Evolutionary conservation across 64 coral and sea anemone genomes (phyloP), one percentile per base, ranked within the genome.

Genomic region (Astreopora myriophthalma): DNA sequence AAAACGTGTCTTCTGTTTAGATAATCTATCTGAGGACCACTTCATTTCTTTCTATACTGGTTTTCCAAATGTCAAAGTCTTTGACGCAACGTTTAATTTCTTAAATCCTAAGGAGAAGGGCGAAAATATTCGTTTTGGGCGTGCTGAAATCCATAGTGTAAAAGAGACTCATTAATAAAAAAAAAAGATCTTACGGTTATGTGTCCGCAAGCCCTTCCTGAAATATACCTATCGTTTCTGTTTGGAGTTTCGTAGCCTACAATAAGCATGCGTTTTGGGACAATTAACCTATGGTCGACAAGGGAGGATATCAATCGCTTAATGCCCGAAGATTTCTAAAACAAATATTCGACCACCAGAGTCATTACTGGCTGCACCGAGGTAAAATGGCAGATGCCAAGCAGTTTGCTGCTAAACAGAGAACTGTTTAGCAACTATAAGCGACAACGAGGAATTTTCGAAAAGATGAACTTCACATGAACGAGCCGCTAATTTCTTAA

Each of bases 361-460:
- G 75, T 79, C 13, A 79, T 79, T 25, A 19, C 51, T 17, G 75
- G 51, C 75, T 79, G 75, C 20, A 55, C 75, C 8, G 75, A 79
- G 28, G 17, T 55, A 55, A 14, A 55, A 55, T 55, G 49, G 0
- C 49, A 55, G 17, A 55, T 55, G 49, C 49, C 49, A 55, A 55
- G 49, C 49, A 55, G 49, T 14, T 14, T 55, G 49, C 16, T 55
- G 3, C 49, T 55, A 3, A 55, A 55, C 49, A 55, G 11, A 9
- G 17, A 14, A 55, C 13, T 55, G 17, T 55, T 8, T 14, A 55
- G 49, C 17, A 16, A 3, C 9, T 55, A 55, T 14, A 55, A 55
- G 49, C 12, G 2, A 3, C 49, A 12, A n/a, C n/a, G n/a, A n/a
- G n/a, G n/a, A n/a, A n/a, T n/a, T n/a, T n/a, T n/a, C n/a, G n/a